These are phyloP conservation scores for Triplophysa siluroides DNA, from an alignment of 2,113 vertebrate genomes.

Conservation along the genomic window DNA sequence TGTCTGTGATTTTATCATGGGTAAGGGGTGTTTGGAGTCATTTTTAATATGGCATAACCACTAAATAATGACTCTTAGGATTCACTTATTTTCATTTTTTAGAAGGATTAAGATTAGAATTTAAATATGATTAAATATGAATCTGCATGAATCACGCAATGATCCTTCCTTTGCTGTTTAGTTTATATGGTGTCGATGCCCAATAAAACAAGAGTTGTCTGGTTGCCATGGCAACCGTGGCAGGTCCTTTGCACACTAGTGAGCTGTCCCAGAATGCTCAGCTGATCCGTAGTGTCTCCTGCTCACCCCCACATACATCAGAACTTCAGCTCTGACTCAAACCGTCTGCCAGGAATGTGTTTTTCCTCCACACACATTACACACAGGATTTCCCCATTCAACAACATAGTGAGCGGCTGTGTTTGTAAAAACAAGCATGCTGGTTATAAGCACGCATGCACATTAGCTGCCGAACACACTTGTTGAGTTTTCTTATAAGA, in stretches of 20 bases:
- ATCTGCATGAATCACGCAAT: too few relatives aligned
- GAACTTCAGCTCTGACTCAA: slow-evolving; percentile 9
- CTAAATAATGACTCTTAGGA: too few relatives aligned
- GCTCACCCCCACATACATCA: slow-evolving; percentile 16
- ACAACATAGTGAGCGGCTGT: slow-evolving; percentile 2
- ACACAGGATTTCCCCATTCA: slow-evolving; percentile 34
- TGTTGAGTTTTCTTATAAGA: slow-evolving; percentile 26
- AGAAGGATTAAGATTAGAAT: too few relatives aligned
- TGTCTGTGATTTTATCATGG: neutral
- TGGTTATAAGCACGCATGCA: neutral
- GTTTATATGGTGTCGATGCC: neutral
- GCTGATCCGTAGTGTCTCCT: slow-evolving; percentile 25
- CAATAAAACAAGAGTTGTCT: slow-evolving; percentile 3
- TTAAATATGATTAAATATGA: too few relatives aligned
- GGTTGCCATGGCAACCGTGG: slow-evolving; percentile 38
- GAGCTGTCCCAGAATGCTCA: slow-evolving; percentile 48
- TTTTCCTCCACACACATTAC: slow-evolving; percentile 16
- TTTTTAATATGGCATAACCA: neutral
- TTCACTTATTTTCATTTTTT: too few relatives aligned
- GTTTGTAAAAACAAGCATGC: neutral
- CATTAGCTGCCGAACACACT: neutral
- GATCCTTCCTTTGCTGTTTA: too few relatives aligned
- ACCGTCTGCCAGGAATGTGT: slow-evolving; percentile 36
- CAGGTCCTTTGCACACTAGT: slow-evolving; percentile 31
- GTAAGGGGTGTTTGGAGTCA: neutral